Conservation (phyloP, 2,113 vertebrate species). For the Ornithorhynchus anatinus region DNA sequence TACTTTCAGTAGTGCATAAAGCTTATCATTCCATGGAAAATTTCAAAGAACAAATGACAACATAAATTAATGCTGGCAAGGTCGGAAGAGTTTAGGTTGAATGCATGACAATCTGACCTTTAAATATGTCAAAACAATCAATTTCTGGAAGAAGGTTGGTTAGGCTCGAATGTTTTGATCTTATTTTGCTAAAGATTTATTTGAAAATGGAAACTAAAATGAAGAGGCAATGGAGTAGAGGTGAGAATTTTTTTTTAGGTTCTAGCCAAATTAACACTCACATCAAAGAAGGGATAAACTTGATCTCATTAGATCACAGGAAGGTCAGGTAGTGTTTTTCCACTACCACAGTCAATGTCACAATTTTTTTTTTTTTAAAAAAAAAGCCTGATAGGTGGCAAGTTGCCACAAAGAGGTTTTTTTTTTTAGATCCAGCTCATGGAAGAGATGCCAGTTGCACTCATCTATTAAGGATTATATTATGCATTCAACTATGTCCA, state of each 20-base stretch:
- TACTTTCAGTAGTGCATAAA: background rate
- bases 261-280: too few relatives aligned
- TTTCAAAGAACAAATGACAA: background rate
- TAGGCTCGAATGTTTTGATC: background rate
- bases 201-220: conserved; percentile 19
- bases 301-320: conserved; percentile 13
- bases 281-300: background rate
- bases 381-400: conserved; percentile 29
- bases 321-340: too few relatives aligned
- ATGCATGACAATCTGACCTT: too few relatives aligned
- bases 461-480: too few relatives aligned
- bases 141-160: too few relatives aligned
- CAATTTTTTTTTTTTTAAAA: too few relatives aligned
- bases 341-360: too few relatives aligned
- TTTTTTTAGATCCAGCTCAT: conserved; percentile 46
- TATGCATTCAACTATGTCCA: too few relatives aligned
- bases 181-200: conserved; percentile 3
- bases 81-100: background rate
- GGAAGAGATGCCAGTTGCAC: background rate
- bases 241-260: conserved; percentile 44
- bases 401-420: conserved; percentile 24
- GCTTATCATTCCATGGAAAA: background rate
- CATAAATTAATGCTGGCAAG: background rate
- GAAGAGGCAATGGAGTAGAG: background rate
- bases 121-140: too few relatives aligned